A percentile compares a stretch with the other conserved stretches of the same genome.
phyloP scores from a whole-genome alignment of 2,113 vertebrate genomes.

The Ascaphus truei region DNA sequence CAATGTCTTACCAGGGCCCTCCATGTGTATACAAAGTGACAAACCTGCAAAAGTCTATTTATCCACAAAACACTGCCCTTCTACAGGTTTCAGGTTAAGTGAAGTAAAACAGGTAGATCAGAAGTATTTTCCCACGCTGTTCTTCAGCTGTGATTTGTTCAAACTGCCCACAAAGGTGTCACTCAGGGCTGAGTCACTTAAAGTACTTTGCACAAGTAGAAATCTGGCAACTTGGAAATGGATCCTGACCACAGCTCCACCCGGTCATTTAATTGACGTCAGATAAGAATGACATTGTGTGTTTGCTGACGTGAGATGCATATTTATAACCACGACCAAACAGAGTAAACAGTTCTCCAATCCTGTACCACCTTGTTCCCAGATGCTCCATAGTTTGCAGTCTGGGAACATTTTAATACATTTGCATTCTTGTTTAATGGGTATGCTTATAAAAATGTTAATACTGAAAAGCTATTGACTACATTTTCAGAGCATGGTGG shows the following conservation, averaged over 20 bases:
- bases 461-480: too few species aligned
- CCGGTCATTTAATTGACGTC: background rate
- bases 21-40: background rate
- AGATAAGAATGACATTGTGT: slow-evolving; percentile 19
- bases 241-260: slow-evolving; percentile 17
- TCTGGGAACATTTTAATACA: slow-evolving; percentile 3
- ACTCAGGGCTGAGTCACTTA: background rate
- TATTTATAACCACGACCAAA: slow-evolving; percentile 6
- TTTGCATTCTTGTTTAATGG: too few species aligned
- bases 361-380: background rate
- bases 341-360: background rate
- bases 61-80: too few species aligned
- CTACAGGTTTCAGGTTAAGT: too few species aligned
- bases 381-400: background rate
- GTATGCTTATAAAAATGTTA: too few species aligned
- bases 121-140: background rate
- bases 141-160: background rate
- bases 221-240: background rate
- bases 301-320: background rate
- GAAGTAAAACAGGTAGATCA: background rate
- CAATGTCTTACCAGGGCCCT: background rate
- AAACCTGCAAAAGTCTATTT: too few species aligned
- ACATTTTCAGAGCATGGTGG: too few species aligned
- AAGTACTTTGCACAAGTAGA: background rate
- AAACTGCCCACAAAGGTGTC: background rate